Base-by-base conservation (phyloP, 2,888 invertebrate genomes). In the Bhutanitis thaidina region DNA sequence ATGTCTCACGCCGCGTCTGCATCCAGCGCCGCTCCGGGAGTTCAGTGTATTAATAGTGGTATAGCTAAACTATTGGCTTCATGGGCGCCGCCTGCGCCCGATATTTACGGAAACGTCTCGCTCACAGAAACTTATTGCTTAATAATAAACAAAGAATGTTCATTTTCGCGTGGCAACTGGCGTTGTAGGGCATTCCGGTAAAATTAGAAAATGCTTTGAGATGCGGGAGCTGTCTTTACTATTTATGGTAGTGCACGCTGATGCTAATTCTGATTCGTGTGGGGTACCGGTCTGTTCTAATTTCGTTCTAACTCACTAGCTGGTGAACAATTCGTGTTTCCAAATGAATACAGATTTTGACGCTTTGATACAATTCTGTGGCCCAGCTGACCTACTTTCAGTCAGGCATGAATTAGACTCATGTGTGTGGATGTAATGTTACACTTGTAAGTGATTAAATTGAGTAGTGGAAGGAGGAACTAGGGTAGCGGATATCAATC, bases 161-260 rank as follows among this genome's bases (percentile, higher is more conserved):
- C 60, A 60, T 55, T 59, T 62, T 62, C 60, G 61, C 56, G 59
- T 59, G 48, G 57, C 60, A 52, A 59, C 55, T 32, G 57, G 55
- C 62, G 45, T 54, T 55, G 53, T 58, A 61, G 64, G 63, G 59
- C 63, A 67, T 69, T 67, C 60, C 53, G 75, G 61, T 84, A 86
- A 77, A 81, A 68, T 84, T 87, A 87, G 86, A 85, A 77, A 79
- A 76, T 72, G 76, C 77, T 77, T 73, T 69, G 64, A 71, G 67
- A 69, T 64, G 69, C 74, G 74, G 74, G 75, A 74, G 78, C 72
- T 72, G 77, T 76, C 77, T 87, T 88, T 76, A 80, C 88, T 88
- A 88, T 88, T 86, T 88, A 88, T 85, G 88, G 88, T 83, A 79
- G 71, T 79, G 87, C 71, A 58, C 62, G 75, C 67, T 62, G 68